Conservation (phyloP, 2,888 invertebrate species). For the Formica aserva region DNA sequence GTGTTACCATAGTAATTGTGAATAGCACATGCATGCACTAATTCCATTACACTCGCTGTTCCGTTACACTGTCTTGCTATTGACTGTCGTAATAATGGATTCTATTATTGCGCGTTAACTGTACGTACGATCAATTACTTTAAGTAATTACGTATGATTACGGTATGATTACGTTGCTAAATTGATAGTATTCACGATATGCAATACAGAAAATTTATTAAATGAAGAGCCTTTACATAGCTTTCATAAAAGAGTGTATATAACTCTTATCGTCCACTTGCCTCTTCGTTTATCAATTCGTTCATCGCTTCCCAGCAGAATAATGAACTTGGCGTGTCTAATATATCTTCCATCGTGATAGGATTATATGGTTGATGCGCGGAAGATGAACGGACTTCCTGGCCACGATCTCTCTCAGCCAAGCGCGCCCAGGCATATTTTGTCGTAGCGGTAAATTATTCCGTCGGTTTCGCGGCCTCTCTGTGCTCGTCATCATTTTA, state of each 20-base stretch:
- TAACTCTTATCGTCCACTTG: constrained; percentile 15
- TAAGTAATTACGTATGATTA: neutral
- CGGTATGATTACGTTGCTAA: neutral
- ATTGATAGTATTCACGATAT: neutral
- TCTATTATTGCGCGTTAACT: constrained; percentile 26
- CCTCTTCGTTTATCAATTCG: constrained; percentile 4
- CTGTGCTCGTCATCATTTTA: constrained; percentile 36
- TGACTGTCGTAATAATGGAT: neutral
- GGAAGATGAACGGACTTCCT: constrained; percentile 5
- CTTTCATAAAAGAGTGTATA: neutral
- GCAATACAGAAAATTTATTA: constrained; percentile 8
- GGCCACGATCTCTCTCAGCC: neutral
- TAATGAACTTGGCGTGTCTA: constrained; percentile 34
- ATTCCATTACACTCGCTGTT: constrained; percentile 20
- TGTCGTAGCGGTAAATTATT: constrained; percentile 36
- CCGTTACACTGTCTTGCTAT: neutral
- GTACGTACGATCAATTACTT: neutral
- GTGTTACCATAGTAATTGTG: neutral
- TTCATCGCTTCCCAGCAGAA: neutral
- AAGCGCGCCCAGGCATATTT: neutral
- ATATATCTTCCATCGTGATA: constrained; percentile 25
- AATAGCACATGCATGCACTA: neutral
- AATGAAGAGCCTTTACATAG: neutral
- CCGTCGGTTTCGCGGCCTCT: neutral
- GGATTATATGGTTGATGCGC: constrained; percentile 27